A percentile compares a stretch with the other conserved stretches of the same genome.
Conservation (phyloP, 1,140 invertebrate species). For the Colletes latitarsis region DNA sequence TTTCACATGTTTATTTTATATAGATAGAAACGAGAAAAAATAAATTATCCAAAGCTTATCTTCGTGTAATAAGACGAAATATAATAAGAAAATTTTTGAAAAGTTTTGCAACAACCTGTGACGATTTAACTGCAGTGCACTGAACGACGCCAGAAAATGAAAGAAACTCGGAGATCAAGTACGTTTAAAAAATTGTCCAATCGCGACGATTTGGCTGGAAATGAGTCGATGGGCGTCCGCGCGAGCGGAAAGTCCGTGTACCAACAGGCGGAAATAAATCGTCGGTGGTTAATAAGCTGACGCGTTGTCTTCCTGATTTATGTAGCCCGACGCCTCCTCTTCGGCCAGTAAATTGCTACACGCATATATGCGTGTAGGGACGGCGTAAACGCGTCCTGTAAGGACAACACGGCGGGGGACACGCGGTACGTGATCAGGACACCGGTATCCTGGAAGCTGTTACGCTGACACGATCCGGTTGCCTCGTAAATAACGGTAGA, state of each 20-base stretch:
- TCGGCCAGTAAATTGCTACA: constrained; percentile 65
- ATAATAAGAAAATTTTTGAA: too few species aligned
- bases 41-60: too few species aligned
- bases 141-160: too few species aligned
- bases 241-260: constrained; percentile 31
- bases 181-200: constrained; percentile 6
- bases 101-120: too few species aligned
- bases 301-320: constrained; percentile 72
- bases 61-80: too few species aligned
- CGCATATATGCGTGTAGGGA: constrained; percentile 45
- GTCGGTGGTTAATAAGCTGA: constrained; percentile 68
- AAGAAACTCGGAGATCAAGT: too few species aligned
- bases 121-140: too few species aligned
- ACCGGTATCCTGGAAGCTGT: constrained; percentile 49
- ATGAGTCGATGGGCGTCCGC: constrained; percentile 29
- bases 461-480: constrained; percentile 50
- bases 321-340: constrained; percentile 63
- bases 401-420: constrained; percentile 47
- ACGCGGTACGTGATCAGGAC: constrained; percentile 45
- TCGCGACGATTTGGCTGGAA: not conserved
- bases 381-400: constrained; percentile 55
- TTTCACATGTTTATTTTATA: too few species aligned
- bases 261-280: constrained; percentile 61
- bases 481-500: constrained; percentile 46
- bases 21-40: too few species aligned